These are phyloP conservation scores for Drosophila miranda DNA, from an alignment of 1,140 invertebrate genomes.

Conservation along the genomic window DNA sequence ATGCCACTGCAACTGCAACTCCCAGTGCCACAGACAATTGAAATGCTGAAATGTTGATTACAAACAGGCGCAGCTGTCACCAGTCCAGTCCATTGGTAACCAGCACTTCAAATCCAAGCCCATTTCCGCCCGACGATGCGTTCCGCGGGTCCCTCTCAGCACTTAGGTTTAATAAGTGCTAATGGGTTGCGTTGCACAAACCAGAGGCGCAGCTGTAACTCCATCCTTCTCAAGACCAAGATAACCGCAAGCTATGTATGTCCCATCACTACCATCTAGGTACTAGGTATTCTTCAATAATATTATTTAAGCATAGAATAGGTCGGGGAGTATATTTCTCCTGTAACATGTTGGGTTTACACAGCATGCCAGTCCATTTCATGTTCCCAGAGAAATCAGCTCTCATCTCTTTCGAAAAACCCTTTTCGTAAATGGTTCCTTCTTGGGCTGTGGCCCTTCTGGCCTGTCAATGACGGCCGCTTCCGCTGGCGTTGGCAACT, in stretches of 20 bases:
- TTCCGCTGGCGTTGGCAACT: slow-evolving; percentile 65
- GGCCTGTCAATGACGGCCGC: slow-evolving; percentile 29
- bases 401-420: slow-evolving; percentile 15
- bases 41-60: slow-evolving; percentile 74
- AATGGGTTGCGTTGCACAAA: slow-evolving; percentile 77
- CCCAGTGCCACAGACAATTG: slow-evolving; percentile 60
- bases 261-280: too few relatives aligned
- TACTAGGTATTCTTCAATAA: too few relatives aligned
- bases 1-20: slow-evolving; percentile 30
- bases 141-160: slow-evolving; percentile 16
- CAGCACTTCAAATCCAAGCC: slow-evolving; percentile 48
- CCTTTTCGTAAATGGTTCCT: slow-evolving; percentile 60
- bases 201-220: slow-evolving; percentile 13
- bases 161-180: slow-evolving; percentile 75
- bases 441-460: slow-evolving; percentile 19
- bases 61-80: slow-evolving; percentile 48
- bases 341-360: too few relatives aligned
- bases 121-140: slow-evolving; percentile 41
- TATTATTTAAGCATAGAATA: too few relatives aligned
- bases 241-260: too few relatives aligned
- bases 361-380: background rate
- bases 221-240: too few relatives aligned
- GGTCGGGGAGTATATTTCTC: too few relatives aligned
- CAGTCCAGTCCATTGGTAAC: slow-evolving; percentile 18
- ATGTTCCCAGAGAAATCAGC: background rate